Conservation (phyloP, 2,888 invertebrate genomes). For the Cepaea hortensis region DNA sequence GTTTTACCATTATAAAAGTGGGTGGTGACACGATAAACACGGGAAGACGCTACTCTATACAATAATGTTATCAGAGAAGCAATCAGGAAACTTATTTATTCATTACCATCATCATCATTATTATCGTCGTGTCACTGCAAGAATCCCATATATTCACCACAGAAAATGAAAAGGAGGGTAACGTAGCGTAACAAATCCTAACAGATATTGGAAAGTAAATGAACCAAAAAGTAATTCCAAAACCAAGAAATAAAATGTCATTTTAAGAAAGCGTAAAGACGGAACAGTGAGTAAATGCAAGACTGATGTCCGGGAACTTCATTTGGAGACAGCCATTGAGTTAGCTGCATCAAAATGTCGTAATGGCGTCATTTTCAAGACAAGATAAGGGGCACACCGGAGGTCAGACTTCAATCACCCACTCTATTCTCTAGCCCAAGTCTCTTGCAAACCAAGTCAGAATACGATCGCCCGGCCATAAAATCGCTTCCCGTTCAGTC, state of each 20-base stretch:
- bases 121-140: not conserved
- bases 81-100: no score
- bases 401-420: slow-evolving; percentile 50
- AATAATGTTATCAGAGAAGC: no score
- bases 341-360: slow-evolving; percentile 38
- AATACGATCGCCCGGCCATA: slow-evolving; percentile 52
- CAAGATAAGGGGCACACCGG: slow-evolving; percentile 31
- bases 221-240: slow-evolving; percentile 12
- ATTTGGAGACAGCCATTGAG: slow-evolving; percentile 9
- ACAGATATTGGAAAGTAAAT: slow-evolving; percentile 41
- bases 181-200: not conserved
- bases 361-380: slow-evolving; percentile 46
- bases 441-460: slow-evolving; percentile 55
- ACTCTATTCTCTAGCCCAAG: slow-evolving; percentile 53
- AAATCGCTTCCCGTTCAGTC: slow-evolving; percentile 54
- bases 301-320: slow-evolving; percentile 29
- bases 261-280: slow-evolving; percentile 2
- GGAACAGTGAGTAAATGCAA: slow-evolving; percentile 20
- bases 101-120: not conserved
- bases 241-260: slow-evolving; percentile 20
- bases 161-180: not conserved
- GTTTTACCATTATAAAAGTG: no score
- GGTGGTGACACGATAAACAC: no score
- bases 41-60: no score
- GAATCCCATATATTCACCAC: not conserved